Percentiles rank a stretch among this genome's conserved stretches.
These are phyloP conservation scores for Avahi laniger DNA, from an alignment of 2,797 vertebrate genomes.

Conservation along the genomic window DNA sequence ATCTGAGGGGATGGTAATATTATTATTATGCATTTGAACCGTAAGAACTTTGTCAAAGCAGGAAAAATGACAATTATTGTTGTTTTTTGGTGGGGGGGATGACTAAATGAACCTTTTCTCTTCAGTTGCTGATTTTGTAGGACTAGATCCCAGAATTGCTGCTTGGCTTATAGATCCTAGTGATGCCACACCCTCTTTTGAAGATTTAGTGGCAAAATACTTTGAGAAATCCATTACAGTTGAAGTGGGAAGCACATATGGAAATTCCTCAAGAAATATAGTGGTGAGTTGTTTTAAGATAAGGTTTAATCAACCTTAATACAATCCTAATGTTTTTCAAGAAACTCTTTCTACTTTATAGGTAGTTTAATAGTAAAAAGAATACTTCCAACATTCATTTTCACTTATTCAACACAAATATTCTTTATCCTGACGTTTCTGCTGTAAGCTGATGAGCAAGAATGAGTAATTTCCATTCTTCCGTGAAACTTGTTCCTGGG, in stretches of 20 bases:
- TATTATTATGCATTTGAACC: neutral
- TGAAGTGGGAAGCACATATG: slow-evolving; percentile 8
- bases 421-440: neutral
- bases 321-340: neutral
- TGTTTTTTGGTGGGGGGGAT: neutral
- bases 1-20: neutral
- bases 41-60: neutral
- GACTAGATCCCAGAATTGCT: slow-evolving; percentile 93
- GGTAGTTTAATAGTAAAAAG: neutral
- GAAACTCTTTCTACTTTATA: neutral
- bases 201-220: slow-evolving; percentile 89
- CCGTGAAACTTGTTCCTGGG: neutral
- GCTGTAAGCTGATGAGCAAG: neutral
- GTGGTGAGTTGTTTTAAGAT: slow-evolving; percentile 77
- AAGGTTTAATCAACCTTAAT: neutral
- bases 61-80: neutral
- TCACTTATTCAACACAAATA: neutral
- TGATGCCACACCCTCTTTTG: slow-evolving; percentile 88
- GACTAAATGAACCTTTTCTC: neutral
- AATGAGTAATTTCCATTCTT: neutral
- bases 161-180: slow-evolving; percentile 93
- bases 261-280: slow-evolving; percentile 36
- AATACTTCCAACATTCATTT: neutral
- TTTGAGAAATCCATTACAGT: slow-evolving; percentile 68
- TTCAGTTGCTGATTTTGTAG: slow-evolving; percentile 86